Evolutionary conservation across 2,113 vertebrate species (phyloP), one percentile per base, ranked within the genome.

Genomic region (Beaufortia kweichowensis): DNA sequence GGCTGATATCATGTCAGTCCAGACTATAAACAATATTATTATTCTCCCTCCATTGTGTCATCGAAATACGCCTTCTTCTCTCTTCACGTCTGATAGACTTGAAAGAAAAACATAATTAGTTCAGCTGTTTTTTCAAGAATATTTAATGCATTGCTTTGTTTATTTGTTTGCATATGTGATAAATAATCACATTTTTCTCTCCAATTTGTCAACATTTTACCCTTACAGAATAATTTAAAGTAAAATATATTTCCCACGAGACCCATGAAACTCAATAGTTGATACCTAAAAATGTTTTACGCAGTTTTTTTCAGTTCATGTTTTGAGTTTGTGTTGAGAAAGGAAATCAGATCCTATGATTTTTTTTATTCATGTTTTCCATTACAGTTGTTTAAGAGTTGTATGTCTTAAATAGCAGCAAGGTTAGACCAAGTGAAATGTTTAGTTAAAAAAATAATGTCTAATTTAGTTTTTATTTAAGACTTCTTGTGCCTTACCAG

Each of bases 1-100:
- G 85, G 71, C 66, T 66, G 70, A 70, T 74, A 64, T 29, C 75
- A 56, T 79, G 76, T 64, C 83, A 80, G 50, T 14, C 57, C 73
- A 61, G 61, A 86, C 79, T 82, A 85, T 78, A 82, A 83, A 83
- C 65, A 76, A 74, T 63, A 80, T 56, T 70, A 59, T 80, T 82
- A 80, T 82, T 76, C 55, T 66, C 14, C 43, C 69, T 39, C 60
- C 41, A 76, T 73, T 57, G 65, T 73, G 57, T 76, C 60, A 21
- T 76, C 41, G 41, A 10, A 46, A 69, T n/a, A 79, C 3, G n/a
- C 60, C 21, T 56, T 68, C 48, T 78, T 75, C 14, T 60, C 2
- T 71, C 24, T 50, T 78, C 63, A 53, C 41, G 68, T 73, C 64
- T 76, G 67, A 43, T 76, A 57, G 70, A 67, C 66, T 57, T 69